A percentile compares a stretch with the other conserved stretches of the same genome.
Evolutionary conservation across 2,888 invertebrate genomes (phyloP).

Genomic region (Strigamia transsilvanica): DNA sequence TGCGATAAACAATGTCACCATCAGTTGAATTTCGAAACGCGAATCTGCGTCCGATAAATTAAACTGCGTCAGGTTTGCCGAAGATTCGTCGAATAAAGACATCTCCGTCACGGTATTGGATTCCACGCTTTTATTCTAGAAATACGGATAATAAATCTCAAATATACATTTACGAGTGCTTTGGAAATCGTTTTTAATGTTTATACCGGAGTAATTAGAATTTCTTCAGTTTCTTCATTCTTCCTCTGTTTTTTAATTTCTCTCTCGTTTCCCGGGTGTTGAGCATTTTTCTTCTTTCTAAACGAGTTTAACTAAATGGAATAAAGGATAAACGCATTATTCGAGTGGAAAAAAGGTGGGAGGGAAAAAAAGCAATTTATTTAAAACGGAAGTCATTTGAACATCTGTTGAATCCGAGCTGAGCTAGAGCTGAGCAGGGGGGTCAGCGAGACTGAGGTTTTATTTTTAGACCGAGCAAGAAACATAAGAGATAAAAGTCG

Average conservation of each 20-base stretch:
- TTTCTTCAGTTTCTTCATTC: neutral
- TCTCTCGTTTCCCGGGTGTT: neutral
- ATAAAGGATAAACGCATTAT: neutral
- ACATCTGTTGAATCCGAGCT: neutral
- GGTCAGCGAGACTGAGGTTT: neutral
- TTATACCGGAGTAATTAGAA: neutral
- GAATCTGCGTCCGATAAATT: neutral
- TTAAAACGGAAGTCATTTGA: neutral
- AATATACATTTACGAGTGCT: neutral
- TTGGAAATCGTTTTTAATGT: neutral
- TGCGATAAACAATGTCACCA: neutral
- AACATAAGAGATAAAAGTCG: neutral
- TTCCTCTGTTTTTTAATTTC: conserved; percentile 5
- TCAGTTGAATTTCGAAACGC: neutral
- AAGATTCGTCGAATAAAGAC: neutral
- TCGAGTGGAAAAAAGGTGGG: neutral
- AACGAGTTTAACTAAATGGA: neutral
- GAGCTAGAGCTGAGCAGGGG: too few relatives aligned
- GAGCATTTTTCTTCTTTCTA: conserved; percentile 13
- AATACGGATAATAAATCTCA: neutral
- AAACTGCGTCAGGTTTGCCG: neutral
- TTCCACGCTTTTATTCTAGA: neutral
- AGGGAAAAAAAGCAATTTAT: neutral
- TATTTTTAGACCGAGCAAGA: neutral
- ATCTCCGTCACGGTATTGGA: neutral